A percentile compares a stretch with the other conserved stretches of the same genome.
Evolutionary conservation across 2,113 vertebrate species (phyloP).

Genomic region (Ovibos moschatus): DNA sequence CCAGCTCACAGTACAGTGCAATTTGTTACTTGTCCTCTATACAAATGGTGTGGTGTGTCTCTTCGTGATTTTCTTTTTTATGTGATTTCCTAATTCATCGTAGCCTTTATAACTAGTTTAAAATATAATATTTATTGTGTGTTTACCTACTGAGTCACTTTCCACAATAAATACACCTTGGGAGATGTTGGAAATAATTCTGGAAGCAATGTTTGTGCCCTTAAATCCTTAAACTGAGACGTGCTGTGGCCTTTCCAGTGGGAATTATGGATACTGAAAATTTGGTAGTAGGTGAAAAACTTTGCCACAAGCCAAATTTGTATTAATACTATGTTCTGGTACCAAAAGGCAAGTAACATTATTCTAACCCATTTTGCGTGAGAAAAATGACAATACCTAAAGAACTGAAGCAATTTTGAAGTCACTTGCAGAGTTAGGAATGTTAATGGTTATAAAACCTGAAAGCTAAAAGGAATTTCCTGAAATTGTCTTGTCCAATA

Average conservation of each 20-base stretch:
- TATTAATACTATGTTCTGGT: neutral
- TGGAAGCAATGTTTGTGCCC: slow-evolving; percentile 59
- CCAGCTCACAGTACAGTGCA: neutral
- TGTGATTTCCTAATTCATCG: slow-evolving; percentile 74
- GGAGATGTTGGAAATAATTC: slow-evolving; percentile 68
- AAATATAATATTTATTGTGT: slow-evolving; percentile 72
- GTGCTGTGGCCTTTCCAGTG: slow-evolving; percentile 63
- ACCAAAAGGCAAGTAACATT: neutral
- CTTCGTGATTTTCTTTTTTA: slow-evolving; percentile 58
- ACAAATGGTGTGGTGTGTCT: slow-evolving; percentile 63
- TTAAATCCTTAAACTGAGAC: slow-evolving; percentile 75
- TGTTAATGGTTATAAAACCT: neutral
- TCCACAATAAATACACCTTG: slow-evolving; percentile 63
- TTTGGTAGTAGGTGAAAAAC: slow-evolving; percentile 45
- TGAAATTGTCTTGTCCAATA: neutral
- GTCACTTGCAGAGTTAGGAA: neutral
- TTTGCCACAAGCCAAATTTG: neutral
- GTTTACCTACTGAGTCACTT: slow-evolving; percentile 71
- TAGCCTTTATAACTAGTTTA: slow-evolving; percentile 78
- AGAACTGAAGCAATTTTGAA: neutral
- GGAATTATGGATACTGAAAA: slow-evolving; percentile 63
- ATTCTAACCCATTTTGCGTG: neutral
- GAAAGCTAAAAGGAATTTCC: neutral
- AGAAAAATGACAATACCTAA: neutral
- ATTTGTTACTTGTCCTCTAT: slow-evolving; percentile 46